Conservation (phyloP, 1,140 invertebrate species). For the Drosophila pseudoananassae region DNA sequence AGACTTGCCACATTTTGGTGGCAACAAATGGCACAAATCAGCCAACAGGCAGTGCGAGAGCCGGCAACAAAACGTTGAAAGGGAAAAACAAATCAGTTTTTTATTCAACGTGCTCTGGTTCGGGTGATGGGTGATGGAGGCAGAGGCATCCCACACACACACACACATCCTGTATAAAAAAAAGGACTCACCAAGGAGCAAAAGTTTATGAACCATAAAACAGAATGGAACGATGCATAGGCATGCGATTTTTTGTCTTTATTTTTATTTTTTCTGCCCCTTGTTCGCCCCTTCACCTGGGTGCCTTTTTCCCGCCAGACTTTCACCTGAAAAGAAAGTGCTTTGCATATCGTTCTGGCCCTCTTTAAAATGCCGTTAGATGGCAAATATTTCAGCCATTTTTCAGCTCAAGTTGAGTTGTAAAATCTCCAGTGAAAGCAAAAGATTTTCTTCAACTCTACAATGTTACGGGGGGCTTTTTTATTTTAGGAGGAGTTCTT, state of each 20-base stretch:
- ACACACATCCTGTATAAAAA: conserved; percentile 19
- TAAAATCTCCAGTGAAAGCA: neutral
- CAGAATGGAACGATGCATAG: conserved; percentile 59
- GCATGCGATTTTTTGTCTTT: conserved; percentile 47
- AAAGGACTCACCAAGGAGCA: conserved; percentile 52
- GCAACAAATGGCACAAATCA: conserved; percentile 62
- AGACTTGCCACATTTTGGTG: conserved; percentile 37
- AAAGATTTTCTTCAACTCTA: conserved; percentile 10
- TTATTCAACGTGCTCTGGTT: conserved; percentile 34
- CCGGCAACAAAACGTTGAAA: conserved; percentile 31
- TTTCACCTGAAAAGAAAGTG: neutral
- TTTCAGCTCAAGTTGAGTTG: conserved; percentile 41
- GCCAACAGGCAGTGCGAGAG: conserved; percentile 8
- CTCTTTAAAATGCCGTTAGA: conserved; percentile 44
- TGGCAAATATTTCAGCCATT: conserved; percentile 33
- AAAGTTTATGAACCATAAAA: conserved; percentile 67
- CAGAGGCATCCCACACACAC: neutral
- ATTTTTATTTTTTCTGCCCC: conserved; percentile 1
- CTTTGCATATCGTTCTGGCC: conserved; percentile 34
- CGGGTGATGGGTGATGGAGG: neutral
- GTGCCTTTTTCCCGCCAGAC: conserved; percentile 4
- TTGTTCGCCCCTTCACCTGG: neutral
- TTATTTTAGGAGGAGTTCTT: neutral
- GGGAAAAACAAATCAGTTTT: conserved; percentile 61
- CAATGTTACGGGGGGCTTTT: neutral